Evolutionary conservation across 2,888 invertebrate genomes (phyloP).

Genomic region (Pristionchus exspectatus): DNA sequence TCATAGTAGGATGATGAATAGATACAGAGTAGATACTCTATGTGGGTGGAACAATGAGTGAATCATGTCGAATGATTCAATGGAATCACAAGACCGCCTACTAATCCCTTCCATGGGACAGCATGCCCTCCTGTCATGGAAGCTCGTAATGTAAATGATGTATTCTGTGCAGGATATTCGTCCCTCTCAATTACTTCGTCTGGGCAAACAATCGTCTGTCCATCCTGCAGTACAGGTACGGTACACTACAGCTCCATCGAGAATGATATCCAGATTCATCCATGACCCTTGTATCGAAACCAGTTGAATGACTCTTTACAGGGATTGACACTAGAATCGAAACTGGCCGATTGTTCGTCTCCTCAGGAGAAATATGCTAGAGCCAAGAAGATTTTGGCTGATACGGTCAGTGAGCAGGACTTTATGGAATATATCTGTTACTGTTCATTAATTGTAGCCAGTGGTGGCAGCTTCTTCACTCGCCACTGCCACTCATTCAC

Average conservation of each 20-base stretch:
- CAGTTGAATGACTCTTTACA: constrained; percentile 33
- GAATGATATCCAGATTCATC: not conserved
- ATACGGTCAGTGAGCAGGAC: constrained; percentile 55
- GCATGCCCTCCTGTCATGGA: not conserved
- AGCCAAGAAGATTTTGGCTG: constrained; percentile 58
- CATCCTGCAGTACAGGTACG: constrained; percentile 42
- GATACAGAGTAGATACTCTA: not conserved
- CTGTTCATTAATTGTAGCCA: constrained; percentile 81
- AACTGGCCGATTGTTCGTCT: constrained; percentile 56
- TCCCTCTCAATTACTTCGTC: constrained; percentile 35
- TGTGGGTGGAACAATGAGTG: not conserved
- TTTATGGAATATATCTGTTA: not conserved
- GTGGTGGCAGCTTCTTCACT: constrained; percentile 94
- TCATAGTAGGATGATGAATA: not conserved
- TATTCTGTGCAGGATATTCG: constrained; percentile 30
- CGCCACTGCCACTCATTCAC: constrained; percentile 84
- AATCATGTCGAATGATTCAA: constrained; percentile 3
- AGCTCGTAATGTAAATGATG: not conserved
- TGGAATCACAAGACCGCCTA: not conserved
- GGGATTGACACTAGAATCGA: constrained; percentile 60
- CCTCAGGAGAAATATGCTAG: constrained; percentile 58
- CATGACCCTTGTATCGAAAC: not conserved
- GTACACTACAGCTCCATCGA: not conserved
- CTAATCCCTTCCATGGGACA: not conserved
- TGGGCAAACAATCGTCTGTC: constrained; percentile 48